Percentiles rank a stretch among this genome's conserved stretches.
Conservation (phyloP, 2,888 invertebrate species). For the Hemicrepidius hirtus region DNA sequence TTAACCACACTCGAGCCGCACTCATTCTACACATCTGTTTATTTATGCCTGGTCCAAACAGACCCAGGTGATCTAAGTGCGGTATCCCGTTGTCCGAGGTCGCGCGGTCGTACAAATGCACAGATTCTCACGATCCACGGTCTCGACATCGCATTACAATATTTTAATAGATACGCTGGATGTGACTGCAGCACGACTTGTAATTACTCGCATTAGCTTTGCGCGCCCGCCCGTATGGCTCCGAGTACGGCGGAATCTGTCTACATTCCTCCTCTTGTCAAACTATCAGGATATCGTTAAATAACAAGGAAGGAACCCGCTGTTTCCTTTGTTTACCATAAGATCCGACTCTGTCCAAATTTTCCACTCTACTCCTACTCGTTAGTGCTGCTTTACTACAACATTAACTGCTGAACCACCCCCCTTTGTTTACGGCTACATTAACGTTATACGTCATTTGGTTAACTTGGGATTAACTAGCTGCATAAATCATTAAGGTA, state of each 20-base stretch:
- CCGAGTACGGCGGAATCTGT: slow-evolving; percentile 27
- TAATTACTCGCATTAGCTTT: slow-evolving; percentile 56
- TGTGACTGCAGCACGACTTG: slow-evolving; percentile 59
- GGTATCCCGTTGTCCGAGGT: slow-evolving; percentile 61
- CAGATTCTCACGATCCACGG: slow-evolving; percentile 62
- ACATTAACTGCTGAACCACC: slow-evolving; percentile 1
- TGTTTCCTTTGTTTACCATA: slow-evolving; percentile 6
- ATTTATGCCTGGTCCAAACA: slow-evolving; percentile 54
- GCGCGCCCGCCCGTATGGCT: slow-evolving; percentile 43
- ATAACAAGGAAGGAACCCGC: slow-evolving; percentile 20
- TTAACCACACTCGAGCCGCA: slow-evolving; percentile 50
- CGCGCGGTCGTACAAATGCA: slow-evolving; percentile 60
- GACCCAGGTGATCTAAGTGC: slow-evolving; percentile 61
- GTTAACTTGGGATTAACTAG: too few species aligned
- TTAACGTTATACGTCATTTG: too few species aligned
- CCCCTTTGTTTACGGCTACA: not conserved
- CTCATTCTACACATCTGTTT: slow-evolving; percentile 59
- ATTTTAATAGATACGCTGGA: slow-evolving; percentile 60
- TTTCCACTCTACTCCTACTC: not conserved
- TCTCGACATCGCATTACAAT: slow-evolving; percentile 58
- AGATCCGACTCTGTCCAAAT: not conserved
- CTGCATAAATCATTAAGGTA: too few species aligned
- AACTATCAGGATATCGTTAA: slow-evolving; percentile 25
- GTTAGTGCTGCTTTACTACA: not conserved
- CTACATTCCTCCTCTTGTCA: slow-evolving; percentile 12